phyloP scores from a whole-genome alignment of 1,140 invertebrate species.

The Camponotus floridanus region DNA sequence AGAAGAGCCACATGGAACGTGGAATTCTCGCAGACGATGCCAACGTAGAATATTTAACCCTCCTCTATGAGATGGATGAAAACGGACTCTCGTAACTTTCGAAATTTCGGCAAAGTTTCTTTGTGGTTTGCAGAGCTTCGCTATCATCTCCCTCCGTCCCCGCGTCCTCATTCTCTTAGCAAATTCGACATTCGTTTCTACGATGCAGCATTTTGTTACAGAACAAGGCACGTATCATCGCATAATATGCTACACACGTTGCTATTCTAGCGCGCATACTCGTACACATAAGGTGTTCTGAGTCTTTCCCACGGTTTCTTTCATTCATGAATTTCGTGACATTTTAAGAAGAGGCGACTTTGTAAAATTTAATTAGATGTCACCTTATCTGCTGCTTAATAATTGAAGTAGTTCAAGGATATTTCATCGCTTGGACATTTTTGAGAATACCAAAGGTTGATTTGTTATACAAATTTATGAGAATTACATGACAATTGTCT shows the following conservation, averaged over 20 bases:
- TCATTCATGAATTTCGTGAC: background rate
- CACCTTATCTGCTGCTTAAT: background rate
- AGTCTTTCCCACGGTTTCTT: background rate
- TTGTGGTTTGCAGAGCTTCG: constrained; percentile 25
- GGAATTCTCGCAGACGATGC: constrained; percentile 14
- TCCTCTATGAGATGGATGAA: constrained; percentile 40
- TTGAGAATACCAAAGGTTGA: no score
- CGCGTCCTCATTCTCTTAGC: background rate
- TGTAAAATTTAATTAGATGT: background rate
- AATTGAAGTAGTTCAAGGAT: no score
- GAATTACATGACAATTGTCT: no score
- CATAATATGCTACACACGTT: constrained; percentile 35
- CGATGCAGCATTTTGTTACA: constrained; percentile 62
- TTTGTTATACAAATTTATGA: no score
- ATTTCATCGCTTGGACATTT: no score
- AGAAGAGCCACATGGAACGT: background rate
- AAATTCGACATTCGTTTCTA: constrained; percentile 57
- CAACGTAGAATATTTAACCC: background rate
- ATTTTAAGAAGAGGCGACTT: background rate
- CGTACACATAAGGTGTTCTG: background rate
- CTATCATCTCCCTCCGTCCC: background rate
- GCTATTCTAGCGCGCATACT: constrained; percentile 21
- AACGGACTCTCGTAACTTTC: constrained; percentile 76
- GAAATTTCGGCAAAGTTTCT: constrained; percentile 75
- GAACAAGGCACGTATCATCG: constrained; percentile 35